phyloP scores from a whole-genome alignment of 2,797 vertebrate genomes.

The Gymnothorax javanicus region DNA sequence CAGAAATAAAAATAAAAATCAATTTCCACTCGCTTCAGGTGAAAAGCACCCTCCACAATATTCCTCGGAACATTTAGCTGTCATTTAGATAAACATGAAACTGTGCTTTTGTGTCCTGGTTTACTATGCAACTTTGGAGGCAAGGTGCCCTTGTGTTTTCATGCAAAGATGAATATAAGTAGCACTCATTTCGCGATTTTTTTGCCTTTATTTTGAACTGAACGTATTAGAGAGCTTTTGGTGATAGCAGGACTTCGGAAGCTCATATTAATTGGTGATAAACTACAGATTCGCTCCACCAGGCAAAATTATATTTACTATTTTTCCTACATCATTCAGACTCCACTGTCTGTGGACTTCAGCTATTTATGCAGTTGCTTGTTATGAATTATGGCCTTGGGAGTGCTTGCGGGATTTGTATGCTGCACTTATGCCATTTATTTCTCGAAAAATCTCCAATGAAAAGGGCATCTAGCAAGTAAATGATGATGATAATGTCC shows the following conservation, averaged over 20 bases:
- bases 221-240: neutral
- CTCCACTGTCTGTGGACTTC: neutral
- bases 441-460: neutral
- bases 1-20: slow-evolving; percentile 6
- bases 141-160: neutral
- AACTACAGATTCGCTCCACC: neutral
- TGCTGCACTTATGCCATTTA: neutral
- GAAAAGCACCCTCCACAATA: neutral
- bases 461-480: neutral
- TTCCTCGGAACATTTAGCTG: neutral
- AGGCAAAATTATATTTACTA: neutral
- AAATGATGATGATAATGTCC: slow-evolving; percentile 11
- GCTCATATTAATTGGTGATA: neutral
- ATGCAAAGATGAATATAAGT: slow-evolving; percentile 24
- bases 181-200: neutral
- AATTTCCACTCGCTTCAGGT: slow-evolving; percentile 17
- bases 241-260: neutral
- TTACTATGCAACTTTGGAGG: neutral
- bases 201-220: neutral
- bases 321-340: neutral
- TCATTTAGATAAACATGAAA: neutral
- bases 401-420: neutral
- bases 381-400: neutral
- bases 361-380: neutral
- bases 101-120: neutral